A percentile compares a stretch with the other conserved stretches of the same genome.
phyloP scores from a whole-genome alignment of 2,797 vertebrate species.

The Sebastes baramenuke region DNA sequence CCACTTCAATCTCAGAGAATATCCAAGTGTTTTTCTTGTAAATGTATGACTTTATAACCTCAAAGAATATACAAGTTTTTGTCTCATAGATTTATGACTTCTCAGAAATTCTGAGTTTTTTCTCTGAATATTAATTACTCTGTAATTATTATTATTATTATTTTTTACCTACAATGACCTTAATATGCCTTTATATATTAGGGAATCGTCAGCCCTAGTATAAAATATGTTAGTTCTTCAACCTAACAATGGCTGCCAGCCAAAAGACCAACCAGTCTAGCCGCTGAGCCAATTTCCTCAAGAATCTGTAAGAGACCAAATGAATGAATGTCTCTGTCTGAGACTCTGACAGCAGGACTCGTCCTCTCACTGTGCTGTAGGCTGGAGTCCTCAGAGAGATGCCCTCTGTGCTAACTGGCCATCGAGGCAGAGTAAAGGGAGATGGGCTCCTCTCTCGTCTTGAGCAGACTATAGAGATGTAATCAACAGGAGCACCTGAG shows the following conservation, averaged over 20 bases:
- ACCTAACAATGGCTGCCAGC: not conserved
- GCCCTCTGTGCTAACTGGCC: slow-evolving; percentile 37
- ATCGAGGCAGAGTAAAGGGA: slow-evolving; percentile 42
- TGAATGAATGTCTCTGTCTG: slow-evolving; percentile 31
- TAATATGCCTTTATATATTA: too few relatives aligned
- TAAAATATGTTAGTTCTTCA: not conserved
- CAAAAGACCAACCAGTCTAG: not conserved
- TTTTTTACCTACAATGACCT: too few relatives aligned
- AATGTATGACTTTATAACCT: too few relatives aligned
- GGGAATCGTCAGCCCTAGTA: not conserved
- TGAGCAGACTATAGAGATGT: slow-evolving; percentile 28
- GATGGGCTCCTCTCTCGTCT: slow-evolving; percentile 45
- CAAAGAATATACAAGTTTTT: rapidly evolving
- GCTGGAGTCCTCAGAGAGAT: slow-evolving; percentile 25
- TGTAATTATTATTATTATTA: too few relatives aligned
- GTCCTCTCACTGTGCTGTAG: not conserved
- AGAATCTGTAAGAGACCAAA: not conserved
- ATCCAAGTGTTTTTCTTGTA: too few relatives aligned
- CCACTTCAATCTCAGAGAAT: too few relatives aligned
- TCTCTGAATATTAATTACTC: too few relatives aligned
- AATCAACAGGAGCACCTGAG: slow-evolving; percentile 55
- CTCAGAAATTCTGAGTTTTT: too few relatives aligned
- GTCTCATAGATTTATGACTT: rapidly evolving
- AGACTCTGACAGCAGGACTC: slow-evolving; percentile 19
- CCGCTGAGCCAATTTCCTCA: not conserved